A percentile compares a stretch with the other conserved stretches of the same genome.
These are phyloP conservation scores for Peromyscus maniculatus DNA, from an alignment of 2,113 vertebrate species.

Conservation along the genomic window DNA sequence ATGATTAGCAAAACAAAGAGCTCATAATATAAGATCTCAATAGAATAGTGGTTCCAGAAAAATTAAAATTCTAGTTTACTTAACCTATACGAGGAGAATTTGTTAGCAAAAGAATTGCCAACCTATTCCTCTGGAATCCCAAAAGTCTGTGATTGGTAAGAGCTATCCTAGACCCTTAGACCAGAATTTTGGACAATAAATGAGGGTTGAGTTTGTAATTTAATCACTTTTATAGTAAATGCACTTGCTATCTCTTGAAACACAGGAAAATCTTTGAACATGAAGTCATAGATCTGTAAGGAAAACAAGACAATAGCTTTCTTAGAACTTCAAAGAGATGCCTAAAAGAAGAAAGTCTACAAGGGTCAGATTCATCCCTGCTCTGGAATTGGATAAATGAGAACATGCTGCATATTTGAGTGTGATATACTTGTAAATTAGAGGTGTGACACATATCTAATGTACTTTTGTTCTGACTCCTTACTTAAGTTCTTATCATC, in stretches of 20 bases:
- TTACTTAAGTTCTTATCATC: background rate
- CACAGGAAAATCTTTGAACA: background rate
- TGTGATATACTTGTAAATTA: background rate
- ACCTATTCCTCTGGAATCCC: background rate
- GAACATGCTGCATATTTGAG: background rate
- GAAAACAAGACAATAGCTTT: background rate
- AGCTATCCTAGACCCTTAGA: background rate
- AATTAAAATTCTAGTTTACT: background rate
- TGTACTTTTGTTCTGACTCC: background rate
- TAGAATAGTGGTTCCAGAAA: background rate
- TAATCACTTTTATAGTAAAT: background rate
- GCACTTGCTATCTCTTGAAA: background rate
- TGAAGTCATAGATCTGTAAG: background rate
- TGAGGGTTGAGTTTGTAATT: background rate
- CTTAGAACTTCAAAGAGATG: background rate
- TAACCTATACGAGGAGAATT: background rate
- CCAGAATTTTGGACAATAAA: background rate
- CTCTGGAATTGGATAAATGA: background rate
- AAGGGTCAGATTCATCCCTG: background rate
- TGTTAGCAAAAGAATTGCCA: background rate
- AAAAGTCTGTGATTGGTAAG: background rate
- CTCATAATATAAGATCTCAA: background rate
- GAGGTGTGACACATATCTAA: background rate
- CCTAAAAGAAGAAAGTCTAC: background rate
- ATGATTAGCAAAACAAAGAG: background rate